These are phyloP conservation scores for Tanytarsus gracilentus DNA, from an alignment of 2,888 invertebrate species.

Conservation along the genomic window DNA sequence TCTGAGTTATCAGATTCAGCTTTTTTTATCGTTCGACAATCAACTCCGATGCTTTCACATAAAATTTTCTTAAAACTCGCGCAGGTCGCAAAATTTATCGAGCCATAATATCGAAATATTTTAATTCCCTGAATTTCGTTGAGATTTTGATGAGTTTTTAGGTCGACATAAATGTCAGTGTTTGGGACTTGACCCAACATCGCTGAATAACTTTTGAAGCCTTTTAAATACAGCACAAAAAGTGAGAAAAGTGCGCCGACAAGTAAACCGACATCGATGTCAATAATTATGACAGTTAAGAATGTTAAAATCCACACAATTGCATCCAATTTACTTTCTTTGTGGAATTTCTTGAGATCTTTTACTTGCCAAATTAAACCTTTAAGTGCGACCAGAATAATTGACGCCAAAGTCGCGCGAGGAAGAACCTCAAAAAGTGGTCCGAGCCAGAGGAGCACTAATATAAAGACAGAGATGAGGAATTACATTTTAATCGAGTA, in stretches of 20 bases:
- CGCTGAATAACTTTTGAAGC: slow-evolving; percentile 52
- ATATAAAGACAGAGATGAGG: too few relatives aligned
- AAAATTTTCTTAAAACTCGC: slow-evolving; percentile 49
- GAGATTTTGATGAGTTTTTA: slow-evolving; percentile 53
- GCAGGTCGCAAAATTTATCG: slow-evolving; percentile 57
- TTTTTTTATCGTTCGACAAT: slow-evolving; percentile 40
- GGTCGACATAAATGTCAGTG: slow-evolving; percentile 57
- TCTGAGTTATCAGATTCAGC: slow-evolving; percentile 32
- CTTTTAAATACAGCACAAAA: slow-evolving; percentile 56
- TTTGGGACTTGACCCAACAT: slow-evolving; percentile 54
- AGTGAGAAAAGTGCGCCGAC: slow-evolving; percentile 59
- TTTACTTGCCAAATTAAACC: slow-evolving; percentile 65
- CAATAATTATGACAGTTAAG: slow-evolving; percentile 57
- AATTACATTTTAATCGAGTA: too few relatives aligned
- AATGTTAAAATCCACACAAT: slow-evolving; percentile 66
- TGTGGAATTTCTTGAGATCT: slow-evolving; percentile 58
- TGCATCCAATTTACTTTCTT: slow-evolving; percentile 55
- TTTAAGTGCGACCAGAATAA: slow-evolving; percentile 66
- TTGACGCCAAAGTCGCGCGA: slow-evolving; percentile 54
- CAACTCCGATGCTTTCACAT: slow-evolving; percentile 46
- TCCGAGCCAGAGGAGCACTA: slow-evolving; percentile 67
- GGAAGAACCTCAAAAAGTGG: slow-evolving; percentile 74
- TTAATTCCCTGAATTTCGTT: slow-evolving; percentile 54
- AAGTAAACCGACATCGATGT: slow-evolving; percentile 65
- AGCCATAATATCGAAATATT: slow-evolving; percentile 60